Evolutionary conservation across 2,797 vertebrate species (phyloP).

Genomic region (Liparis tanakae): DNA sequence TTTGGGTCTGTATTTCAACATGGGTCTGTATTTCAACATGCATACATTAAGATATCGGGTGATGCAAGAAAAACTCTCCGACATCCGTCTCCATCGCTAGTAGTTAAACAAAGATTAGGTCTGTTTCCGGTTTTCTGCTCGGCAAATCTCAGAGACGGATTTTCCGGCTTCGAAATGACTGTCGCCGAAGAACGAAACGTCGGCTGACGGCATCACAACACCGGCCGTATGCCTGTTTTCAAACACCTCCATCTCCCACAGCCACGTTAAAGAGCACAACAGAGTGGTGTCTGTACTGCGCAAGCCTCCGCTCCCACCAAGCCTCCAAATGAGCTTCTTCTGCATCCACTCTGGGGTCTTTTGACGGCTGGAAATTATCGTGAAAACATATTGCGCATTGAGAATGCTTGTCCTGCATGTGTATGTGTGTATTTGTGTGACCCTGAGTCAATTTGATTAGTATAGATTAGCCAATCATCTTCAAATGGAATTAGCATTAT

Average conservation of each 20-base stretch:
- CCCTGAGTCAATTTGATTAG: conserved; percentile 47
- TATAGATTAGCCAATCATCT: conserved; percentile 61
- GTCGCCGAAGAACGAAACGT: no score
- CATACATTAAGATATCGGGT: conserved; percentile 18
- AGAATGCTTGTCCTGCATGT: not conserved
- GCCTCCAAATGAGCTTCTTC: conserved; percentile 60
- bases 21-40: conserved; percentile 11
- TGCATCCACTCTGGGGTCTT: conserved; percentile 68
- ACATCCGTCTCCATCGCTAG: conserved; percentile 19
- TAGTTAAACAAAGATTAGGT: conserved; percentile 63
- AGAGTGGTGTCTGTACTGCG: conserved; percentile 63
- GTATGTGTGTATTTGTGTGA: not conserved
- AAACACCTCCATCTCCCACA: conserved; percentile 75
- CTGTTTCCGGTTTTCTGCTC: conserved; percentile 40
- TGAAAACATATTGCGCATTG: not conserved
- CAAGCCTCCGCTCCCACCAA: conserved; percentile 56
- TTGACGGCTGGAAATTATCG: conserved; percentile 38
- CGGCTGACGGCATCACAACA: conserved; percentile 56
- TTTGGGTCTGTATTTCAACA: no score
- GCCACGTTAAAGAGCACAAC: conserved; percentile 74
- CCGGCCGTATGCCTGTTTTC: conserved; percentile 73
- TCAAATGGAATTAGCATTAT: conserved; percentile 63
- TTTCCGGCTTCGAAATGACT: no score
- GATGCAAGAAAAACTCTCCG: conserved; percentile 28
- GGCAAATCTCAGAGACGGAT: conserved; percentile 33